Percentiles rank a stretch among this genome's conserved stretches.
These are phyloP conservation scores for Grantiella picta DNA, from an alignment of 2,113 vertebrate species.

Conservation along the genomic window DNA sequence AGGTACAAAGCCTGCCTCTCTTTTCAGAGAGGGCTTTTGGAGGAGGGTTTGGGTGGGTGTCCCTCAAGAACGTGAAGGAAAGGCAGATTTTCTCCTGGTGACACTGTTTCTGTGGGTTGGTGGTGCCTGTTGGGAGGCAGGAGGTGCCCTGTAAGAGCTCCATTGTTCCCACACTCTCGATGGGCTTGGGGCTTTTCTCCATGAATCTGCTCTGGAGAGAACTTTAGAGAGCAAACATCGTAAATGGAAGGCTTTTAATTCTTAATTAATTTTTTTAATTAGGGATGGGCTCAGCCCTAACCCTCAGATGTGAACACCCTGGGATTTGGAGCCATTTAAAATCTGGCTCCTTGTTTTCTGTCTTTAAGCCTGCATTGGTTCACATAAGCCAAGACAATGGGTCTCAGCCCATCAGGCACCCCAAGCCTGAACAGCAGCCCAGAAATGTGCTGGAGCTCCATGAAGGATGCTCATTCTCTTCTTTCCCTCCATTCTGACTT, in stretches of 20 bases:
- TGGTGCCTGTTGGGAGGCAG: neutral
- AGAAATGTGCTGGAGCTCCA: neutral
- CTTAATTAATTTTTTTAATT: neutral
- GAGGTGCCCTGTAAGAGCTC: neutral
- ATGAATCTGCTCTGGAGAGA: fast-evolving
- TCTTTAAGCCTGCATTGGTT: neutral
- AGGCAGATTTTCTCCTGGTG: neutral
- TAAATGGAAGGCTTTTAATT: slow-evolving; percentile 4
- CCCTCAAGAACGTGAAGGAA: neutral
- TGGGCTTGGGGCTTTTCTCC: neutral
- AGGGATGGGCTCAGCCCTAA: neutral
- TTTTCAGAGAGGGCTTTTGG: neutral
- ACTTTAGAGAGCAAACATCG: neutral
- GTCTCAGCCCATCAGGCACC: neutral
- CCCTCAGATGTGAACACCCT: neutral
- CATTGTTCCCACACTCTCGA: neutral
- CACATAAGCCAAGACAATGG: neutral
- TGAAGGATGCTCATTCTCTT: neutral
- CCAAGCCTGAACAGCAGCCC: neutral
- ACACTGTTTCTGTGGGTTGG: neutral
- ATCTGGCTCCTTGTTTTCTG: neutral
- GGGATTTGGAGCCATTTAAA: neutral
- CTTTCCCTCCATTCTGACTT: neutral
- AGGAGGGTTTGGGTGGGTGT: neutral
- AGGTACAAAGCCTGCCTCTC: neutral